These are phyloP conservation scores for Heterotis niloticus DNA, from an alignment of 2,113 vertebrate species.

Conservation along the genomic window DNA sequence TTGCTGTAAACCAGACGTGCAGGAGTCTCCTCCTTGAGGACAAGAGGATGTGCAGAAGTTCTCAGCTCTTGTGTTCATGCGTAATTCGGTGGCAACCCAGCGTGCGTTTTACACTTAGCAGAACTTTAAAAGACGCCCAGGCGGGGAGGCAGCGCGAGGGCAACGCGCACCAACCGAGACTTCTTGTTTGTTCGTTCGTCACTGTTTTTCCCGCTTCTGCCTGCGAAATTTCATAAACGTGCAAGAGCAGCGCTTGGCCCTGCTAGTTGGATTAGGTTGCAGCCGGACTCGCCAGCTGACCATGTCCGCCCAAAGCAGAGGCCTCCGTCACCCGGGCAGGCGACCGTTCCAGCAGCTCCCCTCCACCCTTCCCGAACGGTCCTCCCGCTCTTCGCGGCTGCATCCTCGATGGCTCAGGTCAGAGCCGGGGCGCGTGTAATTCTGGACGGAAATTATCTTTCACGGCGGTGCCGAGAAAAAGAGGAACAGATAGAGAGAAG, in stretches of 20 bases:
- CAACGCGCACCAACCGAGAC: no score
- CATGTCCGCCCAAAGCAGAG: neutral
- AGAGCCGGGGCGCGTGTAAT: constrained; percentile 57
- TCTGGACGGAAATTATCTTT: constrained; percentile 71
- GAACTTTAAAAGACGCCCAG: no score
- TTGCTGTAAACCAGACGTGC: no score
- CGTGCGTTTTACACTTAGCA: no score
- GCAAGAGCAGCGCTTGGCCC: neutral
- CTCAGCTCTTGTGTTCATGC: no score
- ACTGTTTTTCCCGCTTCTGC: no score
- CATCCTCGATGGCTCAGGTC: constrained; percentile 52
- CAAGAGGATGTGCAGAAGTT: no score
- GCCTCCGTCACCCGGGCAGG: neutral
- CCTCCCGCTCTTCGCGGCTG: constrained; percentile 34
- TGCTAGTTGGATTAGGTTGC: neutral
- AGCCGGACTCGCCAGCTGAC: neutral
- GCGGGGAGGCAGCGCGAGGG: no score
- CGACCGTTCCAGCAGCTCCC: neutral
- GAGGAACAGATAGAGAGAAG: constrained; percentile 39
- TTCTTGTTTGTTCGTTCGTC: no score
- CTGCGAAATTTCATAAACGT: neutral
- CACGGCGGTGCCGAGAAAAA: constrained; percentile 55
- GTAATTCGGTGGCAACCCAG: no score
- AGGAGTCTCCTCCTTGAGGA: no score
- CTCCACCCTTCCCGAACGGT: neutral